Percentiles rank a stretch among this genome's conserved stretches.
These are phyloP conservation scores for Hirtodrosophila alboralis DNA, from an alignment of 2,888 invertebrate species.

Conservation along the genomic window DNA sequence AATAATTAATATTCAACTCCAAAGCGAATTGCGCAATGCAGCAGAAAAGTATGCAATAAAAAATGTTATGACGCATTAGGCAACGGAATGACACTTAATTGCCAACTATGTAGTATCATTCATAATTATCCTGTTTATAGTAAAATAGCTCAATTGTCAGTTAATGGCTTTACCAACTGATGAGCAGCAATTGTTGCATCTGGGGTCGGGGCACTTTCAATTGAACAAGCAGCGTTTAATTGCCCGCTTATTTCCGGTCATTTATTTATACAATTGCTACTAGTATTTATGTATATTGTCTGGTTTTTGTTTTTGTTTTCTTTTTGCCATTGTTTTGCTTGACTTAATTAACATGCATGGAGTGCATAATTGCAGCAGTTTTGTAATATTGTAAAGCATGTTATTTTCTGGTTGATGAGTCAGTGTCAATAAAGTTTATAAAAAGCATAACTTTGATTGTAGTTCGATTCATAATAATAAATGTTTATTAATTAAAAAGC, in stretches of 20 bases:
- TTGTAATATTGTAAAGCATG: neutral
- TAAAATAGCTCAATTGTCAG: slow-evolving; percentile 28
- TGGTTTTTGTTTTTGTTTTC: slow-evolving; percentile 12
- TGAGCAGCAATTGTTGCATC: slow-evolving; percentile 17
- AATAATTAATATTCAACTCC: no score
- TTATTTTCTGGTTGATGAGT: neutral
- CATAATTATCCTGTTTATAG: slow-evolving; percentile 5
- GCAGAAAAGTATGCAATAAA: slow-evolving; percentile 66
- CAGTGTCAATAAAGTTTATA: neutral
- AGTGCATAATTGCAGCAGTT: slow-evolving; percentile 10
- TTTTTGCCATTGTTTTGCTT: slow-evolving; percentile 3
- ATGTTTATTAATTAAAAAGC: no score
- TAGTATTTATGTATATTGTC: no score
- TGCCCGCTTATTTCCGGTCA: slow-evolving; percentile 38
- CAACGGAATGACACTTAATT: neutral
- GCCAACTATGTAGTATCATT: slow-evolving; percentile 6
- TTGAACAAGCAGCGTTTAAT: slow-evolving; percentile 21
- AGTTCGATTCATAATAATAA: neutral
- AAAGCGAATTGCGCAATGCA: slow-evolving; percentile 14
- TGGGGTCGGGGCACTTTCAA: neutral
- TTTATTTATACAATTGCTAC: slow-evolving; percentile 57
- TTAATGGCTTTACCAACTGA: slow-evolving; percentile 26
- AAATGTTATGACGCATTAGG: slow-evolving; percentile 35
- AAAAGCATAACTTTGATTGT: neutral
- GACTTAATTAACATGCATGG: neutral